phyloP scores from a whole-genome alignment of 1,140 invertebrate genomes.

The Conus betulinus region DNA sequence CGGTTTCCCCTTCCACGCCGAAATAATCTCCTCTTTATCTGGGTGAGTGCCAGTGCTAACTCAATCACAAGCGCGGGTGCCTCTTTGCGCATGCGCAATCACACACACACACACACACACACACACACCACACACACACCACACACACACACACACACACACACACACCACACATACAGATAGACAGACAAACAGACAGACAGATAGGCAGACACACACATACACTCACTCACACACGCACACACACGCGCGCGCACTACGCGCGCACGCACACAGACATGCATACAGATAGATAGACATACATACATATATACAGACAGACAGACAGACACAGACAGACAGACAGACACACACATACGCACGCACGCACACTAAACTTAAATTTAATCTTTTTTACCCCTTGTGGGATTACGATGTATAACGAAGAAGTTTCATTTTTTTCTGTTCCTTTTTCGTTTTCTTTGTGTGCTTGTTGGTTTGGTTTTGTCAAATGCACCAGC shows the following conservation, averaged over 20 bases:
- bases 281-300: too few relatives aligned
- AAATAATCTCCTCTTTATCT: neutral
- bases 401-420: too few relatives aligned
- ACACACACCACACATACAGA: neutral
- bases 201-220: too few relatives aligned
- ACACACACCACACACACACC: slow-evolving; percentile 3
- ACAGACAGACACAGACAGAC: neutral
- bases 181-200: neutral
- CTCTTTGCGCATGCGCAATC: neutral
- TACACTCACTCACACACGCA: neutral
- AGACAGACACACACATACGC: neutral
- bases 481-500: too few relatives aligned
- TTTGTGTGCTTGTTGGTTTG: too few relatives aligned
- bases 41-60: neutral
- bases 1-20: neutral
- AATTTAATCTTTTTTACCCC: neutral
- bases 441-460: too few relatives aligned
- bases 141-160: neutral
- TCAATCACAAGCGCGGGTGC: too few relatives aligned
- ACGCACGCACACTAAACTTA: neutral
- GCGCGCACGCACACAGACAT: too few relatives aligned
- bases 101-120: slow-evolving; percentile 9
- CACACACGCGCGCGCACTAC: neutral
- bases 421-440: too few relatives aligned
- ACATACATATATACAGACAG: neutral